phyloP scores from a whole-genome alignment of 1,140 invertebrate genomes.

The Homarus americanus region DNA sequence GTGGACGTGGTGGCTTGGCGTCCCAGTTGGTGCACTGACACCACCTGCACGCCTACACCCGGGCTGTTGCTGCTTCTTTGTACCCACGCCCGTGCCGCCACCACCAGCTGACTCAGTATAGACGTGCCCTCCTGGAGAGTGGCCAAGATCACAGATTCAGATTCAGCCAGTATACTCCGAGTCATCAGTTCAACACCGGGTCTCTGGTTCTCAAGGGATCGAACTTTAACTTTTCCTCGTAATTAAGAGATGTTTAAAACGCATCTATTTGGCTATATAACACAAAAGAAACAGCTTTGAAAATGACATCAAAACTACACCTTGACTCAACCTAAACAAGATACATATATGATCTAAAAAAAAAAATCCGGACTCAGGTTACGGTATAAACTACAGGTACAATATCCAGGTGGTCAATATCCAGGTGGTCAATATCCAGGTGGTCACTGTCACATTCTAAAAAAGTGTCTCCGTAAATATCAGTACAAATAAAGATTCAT shows the following conservation, averaged over 20 bases:
- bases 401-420: too few species aligned
- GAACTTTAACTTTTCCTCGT: neutral
- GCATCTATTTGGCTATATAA: neutral
- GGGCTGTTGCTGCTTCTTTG: neutral
- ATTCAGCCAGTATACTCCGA: neutral
- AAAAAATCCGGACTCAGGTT: too few species aligned
- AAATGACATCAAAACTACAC: too few species aligned
- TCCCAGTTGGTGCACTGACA: slow-evolving; percentile 15
- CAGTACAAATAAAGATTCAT: too few species aligned
- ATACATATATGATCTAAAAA: too few species aligned
- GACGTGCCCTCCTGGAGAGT: slow-evolving; percentile 5
- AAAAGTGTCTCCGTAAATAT: too few species aligned
- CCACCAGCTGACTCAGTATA: slow-evolving; percentile 7
- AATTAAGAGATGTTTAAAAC: neutral
- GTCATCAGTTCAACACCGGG: neutral
- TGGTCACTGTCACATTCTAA: too few species aligned
- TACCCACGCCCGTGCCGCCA: slow-evolving; percentile 17
- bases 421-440: too few species aligned
- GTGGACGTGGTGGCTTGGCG: neutral
- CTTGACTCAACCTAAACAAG: too few species aligned
- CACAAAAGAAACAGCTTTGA: too few species aligned
- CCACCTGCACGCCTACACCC: neutral
- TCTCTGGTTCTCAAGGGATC: neutral
- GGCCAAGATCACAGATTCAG: too few species aligned
- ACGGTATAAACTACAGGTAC: too few species aligned